These are phyloP conservation scores for Ceriagrion tenellum DNA, from an alignment of 2,888 invertebrate species.

Conservation along the genomic window DNA sequence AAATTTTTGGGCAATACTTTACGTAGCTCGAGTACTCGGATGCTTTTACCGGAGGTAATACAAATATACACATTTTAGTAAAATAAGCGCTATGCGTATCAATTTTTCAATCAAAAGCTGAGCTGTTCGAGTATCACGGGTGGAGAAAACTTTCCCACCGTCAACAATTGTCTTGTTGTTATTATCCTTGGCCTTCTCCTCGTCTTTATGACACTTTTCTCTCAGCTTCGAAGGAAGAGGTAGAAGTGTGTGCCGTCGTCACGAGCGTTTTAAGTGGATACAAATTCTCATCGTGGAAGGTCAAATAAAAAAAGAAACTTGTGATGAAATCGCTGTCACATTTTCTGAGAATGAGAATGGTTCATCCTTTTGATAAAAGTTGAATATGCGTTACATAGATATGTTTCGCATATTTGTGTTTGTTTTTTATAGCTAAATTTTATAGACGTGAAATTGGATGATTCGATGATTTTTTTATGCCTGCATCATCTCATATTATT, in stretches of 20 bases:
- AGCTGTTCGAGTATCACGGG: background rate
- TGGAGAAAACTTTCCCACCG: background rate
- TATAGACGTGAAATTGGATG: background rate
- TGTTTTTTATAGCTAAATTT: background rate
- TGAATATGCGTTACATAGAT: no score
- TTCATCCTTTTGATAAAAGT: no score
- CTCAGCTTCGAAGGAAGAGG: background rate
- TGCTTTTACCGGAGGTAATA: no score
- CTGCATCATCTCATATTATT: background rate
- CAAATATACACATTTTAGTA: no score
- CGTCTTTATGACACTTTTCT: background rate
- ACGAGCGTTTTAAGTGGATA: background rate
- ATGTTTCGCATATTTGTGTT: no score
- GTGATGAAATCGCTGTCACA: background rate
- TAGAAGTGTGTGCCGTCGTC: background rate
- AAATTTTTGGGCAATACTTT: no score
- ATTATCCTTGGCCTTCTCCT: background rate
- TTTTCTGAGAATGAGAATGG: background rate
- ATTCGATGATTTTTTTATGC: background rate
- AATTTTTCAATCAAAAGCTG: background rate
- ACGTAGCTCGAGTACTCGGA: no score
- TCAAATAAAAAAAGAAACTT: background rate
- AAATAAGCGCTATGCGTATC: no score
- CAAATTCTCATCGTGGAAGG: background rate
- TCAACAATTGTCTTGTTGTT: background rate